Base-by-base conservation (phyloP, 2,888 invertebrate genomes). In the Pristionchus maxplancki region DNA sequence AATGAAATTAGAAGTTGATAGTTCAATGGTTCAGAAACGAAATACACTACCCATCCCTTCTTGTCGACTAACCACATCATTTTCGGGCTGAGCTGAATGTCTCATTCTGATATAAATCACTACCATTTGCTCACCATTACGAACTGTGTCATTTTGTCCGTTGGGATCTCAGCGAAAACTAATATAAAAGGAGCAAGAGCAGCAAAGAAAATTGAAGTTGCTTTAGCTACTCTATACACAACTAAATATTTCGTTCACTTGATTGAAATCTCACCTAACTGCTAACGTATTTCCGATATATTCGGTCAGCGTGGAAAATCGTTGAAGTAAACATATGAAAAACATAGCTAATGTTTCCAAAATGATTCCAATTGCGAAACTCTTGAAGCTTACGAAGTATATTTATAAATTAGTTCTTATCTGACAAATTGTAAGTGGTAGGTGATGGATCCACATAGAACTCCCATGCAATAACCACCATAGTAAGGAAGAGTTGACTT, bases 401-500 rank as follows among this genome's bases (percentile, higher is more conserved):
- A 34, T 24, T 37, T 20, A 1, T 9, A 2, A 44, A 8, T 1
- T 13, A 3, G 24, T 1, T 17, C 17, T 13, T n/a, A 15, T 48
- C 78, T 9, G 17, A 44, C 44, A 20, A 78, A 78, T 28, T 44
- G 78, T 1, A 1, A 8, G 40, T 78, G 44, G 11, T 48, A 48
- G 2, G 13, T 28, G 3, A 78, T n/a, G 13, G 44, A 3, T 3
- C 78, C 78, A 44, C 78, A 78, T 2, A 78, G 44, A 48, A 78
- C 2, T 28, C 78, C 78, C 78, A 78, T 11, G 15, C 78, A 78
- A 78, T 78, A 44, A 6, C 78, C 78, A 78, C 48, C 44, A 48
- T 28, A 78, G 28, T 78, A 78, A n/a, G 78, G 78, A 11, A 78
- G 78, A 0, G 78, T 78, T 15, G 78, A 78, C 15, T 78, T 78